phyloP scores from a whole-genome alignment of 2,113 vertebrate genomes.

The Tetrao urogallus region DNA sequence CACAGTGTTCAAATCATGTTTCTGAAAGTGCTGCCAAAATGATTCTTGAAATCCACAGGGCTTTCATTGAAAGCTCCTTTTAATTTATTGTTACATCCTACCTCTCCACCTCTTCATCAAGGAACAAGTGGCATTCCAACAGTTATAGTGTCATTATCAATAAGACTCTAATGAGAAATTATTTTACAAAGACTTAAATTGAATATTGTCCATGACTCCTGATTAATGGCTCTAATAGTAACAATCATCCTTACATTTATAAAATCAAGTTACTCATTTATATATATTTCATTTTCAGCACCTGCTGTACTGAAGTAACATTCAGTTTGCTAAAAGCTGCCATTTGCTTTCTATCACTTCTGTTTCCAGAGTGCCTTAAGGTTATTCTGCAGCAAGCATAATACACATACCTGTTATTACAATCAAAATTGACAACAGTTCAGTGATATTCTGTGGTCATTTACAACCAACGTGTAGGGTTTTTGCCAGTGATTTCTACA shows the following conservation, averaged over 20 bases:
- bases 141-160: not conserved
- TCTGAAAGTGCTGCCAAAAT: not conserved
- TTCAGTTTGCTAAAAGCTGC: slow-evolving; percentile 15
- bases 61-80: slow-evolving; percentile 29
- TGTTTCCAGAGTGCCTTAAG: slow-evolving; percentile 2
- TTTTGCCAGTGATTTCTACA: not conserved
- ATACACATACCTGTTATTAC: not conserved
- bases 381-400: not conserved
- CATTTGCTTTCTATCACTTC: slow-evolving; percentile 29
- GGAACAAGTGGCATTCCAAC: not conserved
- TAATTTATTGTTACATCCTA: not conserved
- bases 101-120: not conserved
- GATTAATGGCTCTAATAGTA: not conserved
- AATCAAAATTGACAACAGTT: slow-evolving; percentile 21
- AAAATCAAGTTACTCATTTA: slow-evolving; percentile 15
- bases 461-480: not conserved
- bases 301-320: slow-evolving; percentile 6
- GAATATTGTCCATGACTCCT: not conserved
- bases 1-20: too few species aligned
- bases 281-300: not conserved
- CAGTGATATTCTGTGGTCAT: not conserved
- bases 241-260: not conserved
- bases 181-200: not conserved
- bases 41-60: not conserved
- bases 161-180: not conserved